phyloP scores from a whole-genome alignment of 2,797 vertebrate genomes.

The Hydrophis major region DNA sequence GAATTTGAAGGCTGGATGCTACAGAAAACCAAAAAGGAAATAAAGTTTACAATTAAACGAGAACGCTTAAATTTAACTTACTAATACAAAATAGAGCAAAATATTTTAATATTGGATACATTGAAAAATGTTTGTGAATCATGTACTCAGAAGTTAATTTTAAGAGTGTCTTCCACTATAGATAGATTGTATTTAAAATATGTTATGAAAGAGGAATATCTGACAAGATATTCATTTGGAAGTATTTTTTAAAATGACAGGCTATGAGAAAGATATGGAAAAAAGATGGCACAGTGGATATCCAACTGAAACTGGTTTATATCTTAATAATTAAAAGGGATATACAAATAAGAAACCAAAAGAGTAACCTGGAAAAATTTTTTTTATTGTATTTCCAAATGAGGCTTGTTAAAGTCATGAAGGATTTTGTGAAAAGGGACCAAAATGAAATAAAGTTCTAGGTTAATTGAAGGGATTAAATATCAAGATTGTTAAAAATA shows the following conservation, averaged over 20 bases:
- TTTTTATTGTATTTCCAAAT: too few relatives aligned
- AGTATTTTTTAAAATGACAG: neutral
- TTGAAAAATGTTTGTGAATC: neutral
- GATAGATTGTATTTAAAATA: neutral
- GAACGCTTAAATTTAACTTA: neutral
- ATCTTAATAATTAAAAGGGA: neutral
- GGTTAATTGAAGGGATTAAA: too few relatives aligned
- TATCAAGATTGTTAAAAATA: too few relatives aligned
- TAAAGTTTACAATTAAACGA: neutral
- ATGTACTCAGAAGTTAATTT: neutral
- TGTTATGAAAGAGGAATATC: neutral
- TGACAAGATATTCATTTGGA: neutral
- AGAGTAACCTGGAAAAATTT: neutral
- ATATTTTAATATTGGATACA: neutral
- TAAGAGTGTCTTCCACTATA: neutral
- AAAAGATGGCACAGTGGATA: neutral
- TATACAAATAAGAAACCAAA: neutral
- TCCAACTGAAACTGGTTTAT: neutral
- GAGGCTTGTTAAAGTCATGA: too few relatives aligned
- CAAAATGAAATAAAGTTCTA: too few relatives aligned
- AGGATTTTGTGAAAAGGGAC: too few relatives aligned
- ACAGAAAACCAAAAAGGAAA: neutral
- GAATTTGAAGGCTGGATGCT: neutral
- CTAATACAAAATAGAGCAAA: neutral
- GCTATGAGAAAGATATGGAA: neutral